Evolutionary conservation across 2,113 vertebrate genomes (phyloP).

Genomic region (Aix galericulata): DNA sequence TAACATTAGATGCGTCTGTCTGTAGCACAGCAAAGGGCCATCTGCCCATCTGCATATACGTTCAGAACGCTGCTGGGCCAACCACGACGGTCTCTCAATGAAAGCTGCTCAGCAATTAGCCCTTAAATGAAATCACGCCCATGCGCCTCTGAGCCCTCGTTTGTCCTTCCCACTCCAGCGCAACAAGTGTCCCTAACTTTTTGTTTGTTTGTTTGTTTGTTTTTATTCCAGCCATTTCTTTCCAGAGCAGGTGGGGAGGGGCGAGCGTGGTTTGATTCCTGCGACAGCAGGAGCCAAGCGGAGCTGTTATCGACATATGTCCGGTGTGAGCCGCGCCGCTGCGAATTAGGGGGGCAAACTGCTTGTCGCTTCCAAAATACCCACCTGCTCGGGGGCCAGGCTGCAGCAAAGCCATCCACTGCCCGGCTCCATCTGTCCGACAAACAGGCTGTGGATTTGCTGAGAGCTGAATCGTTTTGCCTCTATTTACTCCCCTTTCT

Average conservation of each 20-base stretch:
- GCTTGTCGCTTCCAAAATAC: slow-evolving; percentile 51
- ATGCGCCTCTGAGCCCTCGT: not conserved
- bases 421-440: slow-evolving; percentile 58
- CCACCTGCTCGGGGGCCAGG: slow-evolving; percentile 62
- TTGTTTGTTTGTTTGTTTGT: not conserved
- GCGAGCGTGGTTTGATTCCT: not conserved
- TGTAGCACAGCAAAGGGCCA: slow-evolving; percentile 57
- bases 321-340: not conserved
- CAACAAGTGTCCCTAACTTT: slow-evolving; percentile 68
- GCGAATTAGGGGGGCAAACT: slow-evolving; percentile 8
- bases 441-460: slow-evolving; percentile 28
- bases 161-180: not conserved
- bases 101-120: slow-evolving; percentile 63
- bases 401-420: slow-evolving; percentile 47
- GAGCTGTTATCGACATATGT: slow-evolving; percentile 65
- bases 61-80: slow-evolving; percentile 49
- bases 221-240: slow-evolving; percentile 36
- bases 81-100: slow-evolving; percentile 27
- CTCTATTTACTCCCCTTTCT: slow-evolving; percentile 54
- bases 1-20: slow-evolving; percentile 53
- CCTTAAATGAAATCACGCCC: slow-evolving; percentile 15
- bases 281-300: slow-evolving; percentile 44
- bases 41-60: slow-evolving; percentile 67
- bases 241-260: not conserved
- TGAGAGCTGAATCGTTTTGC: slow-evolving; percentile 42